Base-by-base conservation (phyloP, 2,797 vertebrate species). In the Ispidina lecontei region DNA sequence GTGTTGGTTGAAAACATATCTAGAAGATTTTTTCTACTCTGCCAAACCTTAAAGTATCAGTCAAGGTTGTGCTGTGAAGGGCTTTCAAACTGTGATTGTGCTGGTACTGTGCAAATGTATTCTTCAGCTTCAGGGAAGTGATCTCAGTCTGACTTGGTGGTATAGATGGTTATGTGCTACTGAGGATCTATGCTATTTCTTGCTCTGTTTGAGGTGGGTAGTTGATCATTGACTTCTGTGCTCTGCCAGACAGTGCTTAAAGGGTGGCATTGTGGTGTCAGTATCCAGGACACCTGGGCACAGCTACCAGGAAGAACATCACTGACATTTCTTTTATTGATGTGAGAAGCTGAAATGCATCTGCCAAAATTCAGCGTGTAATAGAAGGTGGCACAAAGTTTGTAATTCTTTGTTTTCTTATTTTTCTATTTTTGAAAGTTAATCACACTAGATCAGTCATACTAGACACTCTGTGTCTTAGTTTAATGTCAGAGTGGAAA, bases 1-100 rank as follows among this genome's bases (percentile, higher is more conserved):
- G 56, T 91, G 56, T 86, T 86, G 52, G 26, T 76, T 87, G 49
- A 86, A 93, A 80, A 35, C 15, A 4, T 56, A 76, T 73, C 43
- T 47, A 9, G 68, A 76, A 18, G 59, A 82, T 5, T 82, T 67
- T 41, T 62, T 67, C 10, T 35, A 28, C 28, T 64, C 54, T 39
- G 13, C 51, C 69, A 76, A 14, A 71, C 33, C 19, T 64, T 43
- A 8, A 70, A 39, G 28, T 46, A 12, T 87, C 47, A 19, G 31
- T 82, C 65, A 28, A 1, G 83, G 21, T 35, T 79, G 49, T 60
- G 29, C 28, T 92, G 70, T 60, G 52, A 88, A 90, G 82, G 23
- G 47, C 33, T 67, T 84, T 78, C 37, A 44, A 0, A 10, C 14
- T 58, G 29, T 60, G 26, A 56, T 7, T 70, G 12, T 70, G 39